Evolutionary conservation across 2,113 vertebrate species (phyloP), one percentile per base, ranked within the genome.

Genomic region (Coptodon bakossiorum): DNA sequence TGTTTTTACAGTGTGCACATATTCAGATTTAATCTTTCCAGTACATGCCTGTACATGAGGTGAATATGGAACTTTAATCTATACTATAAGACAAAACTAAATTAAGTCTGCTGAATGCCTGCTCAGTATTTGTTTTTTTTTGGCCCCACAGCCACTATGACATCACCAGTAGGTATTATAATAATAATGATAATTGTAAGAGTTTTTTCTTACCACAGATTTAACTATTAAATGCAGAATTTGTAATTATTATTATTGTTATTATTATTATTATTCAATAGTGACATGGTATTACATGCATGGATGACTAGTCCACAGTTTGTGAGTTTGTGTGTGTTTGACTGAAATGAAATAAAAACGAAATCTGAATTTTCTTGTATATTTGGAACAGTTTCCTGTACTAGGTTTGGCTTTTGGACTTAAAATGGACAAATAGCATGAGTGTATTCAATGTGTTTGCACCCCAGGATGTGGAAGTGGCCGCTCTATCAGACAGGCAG

Each of bases 401-500:
- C 7, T 45, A 66, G 48, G 6, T n/a, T 40, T 7, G 45, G 5
- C 7, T 56, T 68, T n/a, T 48, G 1, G 31, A 38, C 7, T 8
- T 10, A 13, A 50, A 22, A 2, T 16, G 38, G 7, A 9, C 16
- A 36, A 38, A 34, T 3, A 56, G 13, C 31, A 8, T 59, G 14
- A 24, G 82, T 59, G 45, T 29, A 56, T 83, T 43, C 24, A 53
- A 22, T 56, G 19, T 66, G 9, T 19, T 53, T 76, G 43, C 61
- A 78, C 86, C 73, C 85, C 78, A 78, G 66, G 57, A 73, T 86
- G 52, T 88, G 61, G 80, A 88, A 82, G 54, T 80, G 48, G 16
- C 34, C 2, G 1, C 54, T 16, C 10, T 19, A 19, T 78, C 11
- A 66, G 48, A 83, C 29, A 53, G 81, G 90, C 84, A 83, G 79